A percentile compares a stretch with the other conserved stretches of the same genome.
Evolutionary conservation across 2,797 vertebrate species (phyloP).

Genomic region (Mastacembelus armatus): DNA sequence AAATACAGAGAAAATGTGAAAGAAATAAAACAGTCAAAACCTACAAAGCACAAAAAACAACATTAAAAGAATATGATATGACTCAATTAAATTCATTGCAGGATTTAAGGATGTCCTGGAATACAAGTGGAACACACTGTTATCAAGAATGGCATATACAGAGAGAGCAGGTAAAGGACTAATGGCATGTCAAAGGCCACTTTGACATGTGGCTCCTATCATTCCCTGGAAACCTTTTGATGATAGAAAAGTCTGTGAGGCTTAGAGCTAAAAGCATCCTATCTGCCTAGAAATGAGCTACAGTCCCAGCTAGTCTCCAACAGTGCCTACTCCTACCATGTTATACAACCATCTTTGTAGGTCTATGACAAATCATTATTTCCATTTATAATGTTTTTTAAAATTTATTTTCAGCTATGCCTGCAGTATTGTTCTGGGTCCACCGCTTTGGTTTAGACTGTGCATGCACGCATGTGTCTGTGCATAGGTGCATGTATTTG

Average conservation of each 20-base stretch:
- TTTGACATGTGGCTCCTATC: conserved; percentile 27
- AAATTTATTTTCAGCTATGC: no score
- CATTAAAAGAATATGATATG: conserved; percentile 9
- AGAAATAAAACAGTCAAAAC: not conserved
- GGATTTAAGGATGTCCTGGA: not conserved
- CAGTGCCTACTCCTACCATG: not conserved
- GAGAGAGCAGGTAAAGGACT: conserved; percentile 11
- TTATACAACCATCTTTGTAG: not conserved
- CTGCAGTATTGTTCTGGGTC: not conserved
- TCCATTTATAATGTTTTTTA: not conserved
- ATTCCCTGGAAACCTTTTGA: conserved; percentile 39
- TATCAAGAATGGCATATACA: conserved; percentile 26
- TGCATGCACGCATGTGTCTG: not conserved
- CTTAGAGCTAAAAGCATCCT: not conserved
- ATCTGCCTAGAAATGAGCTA: not conserved
- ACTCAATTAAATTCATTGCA: conserved; percentile 19
- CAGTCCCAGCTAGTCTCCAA: not conserved
- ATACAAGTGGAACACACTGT: conserved; percentile 2
- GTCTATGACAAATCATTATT: not conserved
- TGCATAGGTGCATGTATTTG: not conserved
- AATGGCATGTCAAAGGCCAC: conserved; percentile 45
- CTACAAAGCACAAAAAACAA: no score
- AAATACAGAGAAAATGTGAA: conserved; percentile 1
- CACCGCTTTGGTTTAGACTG: no score
- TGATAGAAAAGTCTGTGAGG: conserved; percentile 17